Evolutionary conservation across 2,888 invertebrate species (phyloP), one percentile per base, ranked within the genome.

Genomic region (Polietes domitor): DNA sequence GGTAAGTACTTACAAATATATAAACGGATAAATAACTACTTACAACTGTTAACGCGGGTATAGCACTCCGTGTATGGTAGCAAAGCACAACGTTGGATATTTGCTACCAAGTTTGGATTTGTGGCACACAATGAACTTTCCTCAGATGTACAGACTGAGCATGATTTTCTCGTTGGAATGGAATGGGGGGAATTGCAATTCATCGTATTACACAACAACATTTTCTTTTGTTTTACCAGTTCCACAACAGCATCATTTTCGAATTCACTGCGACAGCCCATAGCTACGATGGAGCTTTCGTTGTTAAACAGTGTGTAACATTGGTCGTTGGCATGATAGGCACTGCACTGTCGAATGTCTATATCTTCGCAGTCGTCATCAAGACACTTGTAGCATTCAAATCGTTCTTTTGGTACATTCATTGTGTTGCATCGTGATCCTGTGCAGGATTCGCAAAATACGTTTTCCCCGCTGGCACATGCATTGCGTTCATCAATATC

Each of bases 241-340:
- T 87, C 88, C 0, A 80, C 61, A 24, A 89, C 65, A 5, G 87
- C 86, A 28, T 87, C 84, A 0, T 76, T 83, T 37, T 89, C 88
- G 17, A 89, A 89, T 43, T 90, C 89, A 73, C 92, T 91, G 58
- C 87, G 88, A 50, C 91, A 91, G n/a, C 91, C 92, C 89, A 90
- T 88, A 4, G 72, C 81, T 3, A 87, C 53, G 1, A 91, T 7
- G 5, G 77, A 72, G 15, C 75, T 87, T 9, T 78, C 68, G 0
- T 83, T 78, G 3, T 89, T 87, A 47, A 85, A 91, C 5, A 89
- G 87, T 1, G 86, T 76, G 12, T 89, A 91, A 77, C 91, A 92
- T 50, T 91, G 87, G 50, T 91, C 90, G 0, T 86, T 74, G 2
- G 87, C 77, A 41, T 87, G 86, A 24, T 90, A 89, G 1, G 88